A percentile compares a stretch with the other conserved stretches of the same genome.
phyloP scores from a whole-genome alignment of 92 coral and sea anemone species.

The Palythoa heliodiscus region DNA sequence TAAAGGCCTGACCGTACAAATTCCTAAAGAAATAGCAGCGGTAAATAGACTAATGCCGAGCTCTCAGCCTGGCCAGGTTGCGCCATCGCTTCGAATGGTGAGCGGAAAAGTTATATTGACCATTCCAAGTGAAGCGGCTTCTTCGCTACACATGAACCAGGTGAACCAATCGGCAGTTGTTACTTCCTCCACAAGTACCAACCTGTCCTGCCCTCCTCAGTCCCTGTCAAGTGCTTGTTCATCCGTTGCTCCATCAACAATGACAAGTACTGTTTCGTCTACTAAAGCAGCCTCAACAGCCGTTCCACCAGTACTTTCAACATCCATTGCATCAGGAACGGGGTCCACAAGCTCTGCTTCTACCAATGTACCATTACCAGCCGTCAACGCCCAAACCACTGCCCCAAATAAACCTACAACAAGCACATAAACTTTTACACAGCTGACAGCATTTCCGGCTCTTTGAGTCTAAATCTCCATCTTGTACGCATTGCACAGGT shows the following conservation, averaged over 20 bases:
- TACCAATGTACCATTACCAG: neutral
- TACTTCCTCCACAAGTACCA: neutral
- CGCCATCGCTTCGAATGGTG: constrained; percentile 10
- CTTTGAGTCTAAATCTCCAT: too few species aligned
- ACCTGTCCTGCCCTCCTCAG: neutral
- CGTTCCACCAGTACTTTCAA: neutral
- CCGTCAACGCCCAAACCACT: neutral
- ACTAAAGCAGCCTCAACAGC: neutral
- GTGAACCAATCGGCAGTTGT: neutral
- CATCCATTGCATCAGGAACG: neutral
- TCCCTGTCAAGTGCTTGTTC: neutral
- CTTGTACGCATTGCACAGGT: too few species aligned
- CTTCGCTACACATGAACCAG: neutral
- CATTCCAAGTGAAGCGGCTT: constrained; percentile 1
- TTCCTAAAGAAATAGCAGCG: constrained; percentile 23
- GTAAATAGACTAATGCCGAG: neutral
- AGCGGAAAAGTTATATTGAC: constrained; percentile 30
- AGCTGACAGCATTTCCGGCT: neutral
- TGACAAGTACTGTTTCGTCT: too few species aligned
- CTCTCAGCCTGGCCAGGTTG: neutral
- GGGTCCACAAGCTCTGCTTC: neutral
- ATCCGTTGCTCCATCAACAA: neutral
- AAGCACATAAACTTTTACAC: neutral
- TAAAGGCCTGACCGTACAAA: constrained; percentile 13
- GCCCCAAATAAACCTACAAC: neutral